phyloP scores from a whole-genome alignment of 2,888 invertebrate species.

The Thecocarcelia acutangulata region DNA sequence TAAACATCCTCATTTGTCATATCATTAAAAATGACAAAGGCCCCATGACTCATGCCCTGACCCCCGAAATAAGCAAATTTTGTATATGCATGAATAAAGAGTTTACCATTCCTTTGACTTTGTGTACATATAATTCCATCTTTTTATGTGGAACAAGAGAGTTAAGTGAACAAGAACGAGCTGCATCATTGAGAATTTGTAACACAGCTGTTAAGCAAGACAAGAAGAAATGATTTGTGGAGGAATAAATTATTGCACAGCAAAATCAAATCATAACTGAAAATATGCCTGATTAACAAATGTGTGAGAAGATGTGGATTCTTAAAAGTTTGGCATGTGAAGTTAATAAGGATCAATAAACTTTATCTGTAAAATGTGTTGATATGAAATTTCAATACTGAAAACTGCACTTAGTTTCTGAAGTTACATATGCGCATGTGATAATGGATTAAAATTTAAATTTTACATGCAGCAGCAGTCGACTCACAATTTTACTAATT shows the following conservation, averaged over 20 bases:
- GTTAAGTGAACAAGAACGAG: slow-evolving; percentile 35
- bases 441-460: no score
- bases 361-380: no score
- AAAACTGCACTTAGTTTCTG: no score
- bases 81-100: not conserved
- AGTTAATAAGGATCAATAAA: no score
- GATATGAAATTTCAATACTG: no score
- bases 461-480: no score
- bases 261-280: not conserved
- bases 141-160: slow-evolving; percentile 4
- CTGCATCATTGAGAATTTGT: slow-evolving; percentile 47
- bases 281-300: no score
- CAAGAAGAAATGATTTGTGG: not conserved
- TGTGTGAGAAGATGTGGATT: no score
- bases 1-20: slow-evolving; percentile 64
- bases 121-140: not conserved
- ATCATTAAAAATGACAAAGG: slow-evolving; percentile 51
- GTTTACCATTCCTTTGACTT: not conserved
- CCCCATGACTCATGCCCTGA: slow-evolving; percentile 59
- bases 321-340: no score
- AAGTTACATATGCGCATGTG: no score
- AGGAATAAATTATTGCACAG: slow-evolving; percentile 20
- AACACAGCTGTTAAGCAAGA: slow-evolving; percentile 26
- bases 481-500: no score
- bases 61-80: slow-evolving; percentile 42